phyloP scores from a whole-genome alignment of 2,888 invertebrate genomes.

The Dryomyza anilis region DNA sequence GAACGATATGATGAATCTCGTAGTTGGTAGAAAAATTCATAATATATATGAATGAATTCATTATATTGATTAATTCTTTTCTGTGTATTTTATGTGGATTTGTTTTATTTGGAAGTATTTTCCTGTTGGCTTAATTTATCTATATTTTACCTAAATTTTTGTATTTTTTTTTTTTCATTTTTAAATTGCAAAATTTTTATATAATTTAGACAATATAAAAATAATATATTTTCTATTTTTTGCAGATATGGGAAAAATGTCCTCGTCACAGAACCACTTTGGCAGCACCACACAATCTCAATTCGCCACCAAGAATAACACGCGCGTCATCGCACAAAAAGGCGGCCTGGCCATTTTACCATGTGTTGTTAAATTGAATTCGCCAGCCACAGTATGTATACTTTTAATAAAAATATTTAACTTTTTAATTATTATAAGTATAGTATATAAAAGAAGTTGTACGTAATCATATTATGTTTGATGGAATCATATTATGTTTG shows the following conservation, averaged over 20 bases:
- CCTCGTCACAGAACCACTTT: conserved; percentile 58
- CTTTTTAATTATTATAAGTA: no score
- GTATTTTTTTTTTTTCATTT: background rate
- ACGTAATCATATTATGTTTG: no score
- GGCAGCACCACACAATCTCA: conserved; percentile 52
- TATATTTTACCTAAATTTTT: no score
- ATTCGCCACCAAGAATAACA: conserved; percentile 60
- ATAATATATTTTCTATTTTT: conserved; percentile 16
- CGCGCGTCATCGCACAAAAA: conserved; percentile 59
- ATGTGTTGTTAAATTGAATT: conserved; percentile 60
- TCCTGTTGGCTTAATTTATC: background rate
- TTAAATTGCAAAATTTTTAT: background rate
- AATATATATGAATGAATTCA: no score
- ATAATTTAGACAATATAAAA: background rate
- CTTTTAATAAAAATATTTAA: no score
- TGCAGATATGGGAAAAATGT: conserved; percentile 57
- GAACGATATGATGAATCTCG: no score
- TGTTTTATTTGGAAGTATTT: background rate
- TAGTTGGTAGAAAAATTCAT: no score
- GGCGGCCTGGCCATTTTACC: conserved; percentile 60
- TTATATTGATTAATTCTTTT: no score
- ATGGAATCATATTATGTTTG: no score
- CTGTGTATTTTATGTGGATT: no score
- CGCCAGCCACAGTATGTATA: conserved; percentile 60
- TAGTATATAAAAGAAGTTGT: no score